These are phyloP conservation scores for Littorina saxatilis DNA, from an alignment of 1,140 invertebrate genomes.

Conservation along the genomic window DNA sequence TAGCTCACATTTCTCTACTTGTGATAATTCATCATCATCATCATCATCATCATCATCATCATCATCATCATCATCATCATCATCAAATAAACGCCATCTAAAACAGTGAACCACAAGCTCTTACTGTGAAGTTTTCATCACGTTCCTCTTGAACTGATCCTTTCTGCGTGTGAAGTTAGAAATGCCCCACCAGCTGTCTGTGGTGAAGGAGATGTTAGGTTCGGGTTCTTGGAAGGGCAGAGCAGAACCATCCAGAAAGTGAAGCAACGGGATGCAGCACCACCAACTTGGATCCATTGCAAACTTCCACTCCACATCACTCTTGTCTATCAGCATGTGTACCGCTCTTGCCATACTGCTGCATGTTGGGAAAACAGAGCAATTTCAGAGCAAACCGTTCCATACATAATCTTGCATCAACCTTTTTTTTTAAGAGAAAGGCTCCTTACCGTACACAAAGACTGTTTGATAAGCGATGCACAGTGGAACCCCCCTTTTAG, in stretches of 20 bases:
- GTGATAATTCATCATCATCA: no score
- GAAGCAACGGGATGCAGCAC: conserved; percentile 18
- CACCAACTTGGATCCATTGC: conserved; percentile 9
- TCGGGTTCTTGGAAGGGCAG: neutral
- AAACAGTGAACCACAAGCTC: neutral
- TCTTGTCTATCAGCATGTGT: neutral
- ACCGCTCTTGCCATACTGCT: neutral
- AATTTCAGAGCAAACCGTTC: no score
- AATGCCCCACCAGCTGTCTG: conserved; percentile 12
- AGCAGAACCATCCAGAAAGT: neutral
- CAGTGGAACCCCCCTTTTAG: no score
- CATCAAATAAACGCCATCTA: neutral
- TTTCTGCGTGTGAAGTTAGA: neutral
- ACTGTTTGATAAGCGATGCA: no score
- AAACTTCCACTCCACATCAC: neutral
- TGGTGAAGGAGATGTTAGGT: neutral
- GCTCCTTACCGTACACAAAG: no score
- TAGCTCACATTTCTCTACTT: neutral
- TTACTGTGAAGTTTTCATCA: neutral
- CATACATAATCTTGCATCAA: no score
- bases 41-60: no score
- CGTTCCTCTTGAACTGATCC: neutral
- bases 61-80: no score
- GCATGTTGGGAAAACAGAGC: no score
- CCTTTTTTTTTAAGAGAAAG: no score